Base-by-base conservation (phyloP, 2,797 vertebrate species). In the Epinephelus coioides region DNA sequence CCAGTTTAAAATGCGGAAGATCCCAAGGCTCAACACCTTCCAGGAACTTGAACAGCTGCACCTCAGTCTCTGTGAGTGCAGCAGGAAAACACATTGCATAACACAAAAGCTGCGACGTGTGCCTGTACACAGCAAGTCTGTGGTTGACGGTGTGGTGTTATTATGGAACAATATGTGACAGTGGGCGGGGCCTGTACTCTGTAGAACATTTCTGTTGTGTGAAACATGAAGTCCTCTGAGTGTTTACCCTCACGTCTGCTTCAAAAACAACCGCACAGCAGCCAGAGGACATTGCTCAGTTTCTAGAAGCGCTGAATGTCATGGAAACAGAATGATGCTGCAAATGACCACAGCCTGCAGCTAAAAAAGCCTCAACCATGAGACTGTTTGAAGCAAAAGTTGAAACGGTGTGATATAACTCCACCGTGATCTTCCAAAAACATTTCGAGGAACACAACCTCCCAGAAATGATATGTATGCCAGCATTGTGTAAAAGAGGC, bases 181-280 rank as follows among this genome's bases (percentile, higher is more conserved):
- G 51, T 65, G 79, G 79, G 81, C 0, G 54, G 23, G 34, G 19
- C 15, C 13, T 38, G 21, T 2, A 0, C 34, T 21, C 10, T 4
- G 62, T 6, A 23, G 43, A 47, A 63, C 21, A 3, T 43, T 43
- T 11, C 40, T 21, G 1, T 56, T 13, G 2, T 56, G 69, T 13
- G 47, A 55, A 67, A 81, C 67, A 3, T 51, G 11, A 21, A 3
- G 46, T 74, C 17, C 57, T 82, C 1, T 10, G 6, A 50, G 2
- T 80, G 71, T 88, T 86, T 81, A 78, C 65, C 21, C 17, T 2
- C 67, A 64, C 17, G 12, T 55, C 2, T 23, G 38, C 49, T 34
- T 63, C 71, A 78, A 85, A 73, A 77, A 74, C 71, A n/a, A 19
- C 13, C 23, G 19, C 19, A 9, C 5, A 27, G 18, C 60, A 4